Conservation (phyloP, 2,113 vertebrate species). For the Girardinichthys multiradiatus region DNA sequence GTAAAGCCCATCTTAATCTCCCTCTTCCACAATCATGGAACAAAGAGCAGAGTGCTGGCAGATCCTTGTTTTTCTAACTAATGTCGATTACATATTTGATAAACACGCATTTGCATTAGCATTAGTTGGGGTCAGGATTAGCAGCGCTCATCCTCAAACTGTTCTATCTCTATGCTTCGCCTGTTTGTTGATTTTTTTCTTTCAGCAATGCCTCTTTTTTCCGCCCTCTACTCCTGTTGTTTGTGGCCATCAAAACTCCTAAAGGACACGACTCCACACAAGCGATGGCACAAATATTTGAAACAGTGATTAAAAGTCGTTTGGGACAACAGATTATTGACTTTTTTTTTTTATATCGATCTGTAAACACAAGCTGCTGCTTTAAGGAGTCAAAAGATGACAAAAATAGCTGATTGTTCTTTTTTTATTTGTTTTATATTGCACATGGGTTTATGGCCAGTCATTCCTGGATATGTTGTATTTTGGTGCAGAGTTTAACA, state of each 20-base stretch:
- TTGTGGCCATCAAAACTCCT: conserved; percentile 79
- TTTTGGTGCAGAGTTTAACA: conserved; percentile 33
- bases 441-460: neutral
- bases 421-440: conserved; percentile 12
- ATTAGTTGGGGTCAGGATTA: conserved; percentile 81
- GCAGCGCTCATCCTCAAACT: conserved; percentile 79
- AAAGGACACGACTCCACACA: conserved; percentile 72
- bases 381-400: conserved; percentile 69
- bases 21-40: conserved; percentile 76
- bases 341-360: conserved; percentile 53
- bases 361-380: conserved; percentile 71
- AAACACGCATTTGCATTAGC: conserved; percentile 82
- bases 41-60: conserved; percentile 76
- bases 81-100: conserved; percentile 82
- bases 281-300: conserved; percentile 78
- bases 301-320: conserved; percentile 80
- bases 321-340: conserved; percentile 81
- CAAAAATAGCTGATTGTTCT: conserved; percentile 38
- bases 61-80: conserved; percentile 79
- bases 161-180: conserved; percentile 75
- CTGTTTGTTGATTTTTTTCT: conserved; percentile 76
- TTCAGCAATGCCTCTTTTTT: conserved; percentile 27
- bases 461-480: conserved; percentile 51
- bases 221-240: conserved; percentile 55
- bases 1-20: conserved; percentile 80